Conservation (phyloP, 2,888 invertebrate species). For the Creontiades dilutus region DNA sequence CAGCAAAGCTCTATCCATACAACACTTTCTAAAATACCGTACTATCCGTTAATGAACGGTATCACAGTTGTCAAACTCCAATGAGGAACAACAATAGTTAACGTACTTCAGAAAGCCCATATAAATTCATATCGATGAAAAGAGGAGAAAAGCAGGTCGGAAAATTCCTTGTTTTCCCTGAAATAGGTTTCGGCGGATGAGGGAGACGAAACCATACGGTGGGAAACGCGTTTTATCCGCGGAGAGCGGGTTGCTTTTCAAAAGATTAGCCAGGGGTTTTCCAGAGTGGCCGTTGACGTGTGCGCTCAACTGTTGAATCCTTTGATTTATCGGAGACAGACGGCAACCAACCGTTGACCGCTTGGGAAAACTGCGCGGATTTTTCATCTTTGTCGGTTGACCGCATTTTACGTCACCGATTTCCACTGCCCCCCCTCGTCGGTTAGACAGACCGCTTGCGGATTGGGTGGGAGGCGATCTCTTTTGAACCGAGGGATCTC, state of each 20-base stretch:
- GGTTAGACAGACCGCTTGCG: neutral
- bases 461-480: neutral
- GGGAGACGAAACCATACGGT: slow-evolving; percentile 43
- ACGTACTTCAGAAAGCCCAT: neutral
- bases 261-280: slow-evolving; percentile 55
- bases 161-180: slow-evolving; percentile 8
- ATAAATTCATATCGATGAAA: neutral
- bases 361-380: neutral
- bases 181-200: neutral
- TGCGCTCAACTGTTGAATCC: slow-evolving; percentile 70
- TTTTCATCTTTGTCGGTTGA: slow-evolving; percentile 58
- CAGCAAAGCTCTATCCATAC: too few relatives aligned
- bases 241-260: slow-evolving; percentile 44
- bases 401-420: slow-evolving; percentile 50
- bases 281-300: slow-evolving; percentile 65
- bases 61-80: too few relatives aligned
- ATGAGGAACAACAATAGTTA: too few relatives aligned
- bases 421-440: neutral
- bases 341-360: slow-evolving; percentile 61
- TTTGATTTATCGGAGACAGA: slow-evolving; percentile 64
- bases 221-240: slow-evolving; percentile 7
- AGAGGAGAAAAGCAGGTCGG: neutral
- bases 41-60: too few relatives aligned
- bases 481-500: neutral
- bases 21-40: too few relatives aligned